Evolutionary conservation across 2,113 vertebrate genomes (phyloP).

Genomic region (Telmatochromis sp.): DNA sequence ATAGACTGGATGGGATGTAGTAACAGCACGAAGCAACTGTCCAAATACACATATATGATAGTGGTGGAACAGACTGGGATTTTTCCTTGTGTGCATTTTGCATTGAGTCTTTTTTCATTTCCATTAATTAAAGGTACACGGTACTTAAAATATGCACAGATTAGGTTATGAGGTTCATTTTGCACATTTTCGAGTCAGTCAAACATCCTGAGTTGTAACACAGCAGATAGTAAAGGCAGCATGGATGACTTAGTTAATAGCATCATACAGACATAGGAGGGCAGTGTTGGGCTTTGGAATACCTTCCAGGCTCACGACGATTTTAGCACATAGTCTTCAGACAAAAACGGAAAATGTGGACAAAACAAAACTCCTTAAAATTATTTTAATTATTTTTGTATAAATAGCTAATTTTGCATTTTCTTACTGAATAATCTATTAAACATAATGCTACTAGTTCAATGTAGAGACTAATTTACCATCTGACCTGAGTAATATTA

Average conservation of each 20-base stretch:
- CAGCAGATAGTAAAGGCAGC: not conserved
- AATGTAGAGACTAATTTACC: not conserved
- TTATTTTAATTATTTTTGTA: not conserved
- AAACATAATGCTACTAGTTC: not conserved
- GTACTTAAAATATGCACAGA: fast-evolving
- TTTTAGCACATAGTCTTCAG: not conserved
- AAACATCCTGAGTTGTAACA: not conserved
- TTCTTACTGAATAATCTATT: not conserved
- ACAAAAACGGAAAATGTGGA: not conserved
- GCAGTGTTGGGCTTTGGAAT: constrained; percentile 59
- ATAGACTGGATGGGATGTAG: constrained; percentile 51
- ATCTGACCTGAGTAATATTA: not conserved
- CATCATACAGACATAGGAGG: constrained; percentile 34
- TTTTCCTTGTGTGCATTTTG: not conserved
- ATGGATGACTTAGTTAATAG: not conserved
- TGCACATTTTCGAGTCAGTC: not conserved
- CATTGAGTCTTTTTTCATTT: not conserved
- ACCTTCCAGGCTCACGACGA: not conserved
- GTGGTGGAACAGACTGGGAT: not conserved
- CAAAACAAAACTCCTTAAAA: not conserved
- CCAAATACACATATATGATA: constrained; percentile 3
- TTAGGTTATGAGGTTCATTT: not conserved
- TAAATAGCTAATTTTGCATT: not conserved
- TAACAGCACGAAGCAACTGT: constrained; percentile 6
- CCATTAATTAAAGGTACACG: not conserved